phyloP scores from a whole-genome alignment of 2,113 vertebrate genomes.

The Semnopithecus entellus region DNA sequence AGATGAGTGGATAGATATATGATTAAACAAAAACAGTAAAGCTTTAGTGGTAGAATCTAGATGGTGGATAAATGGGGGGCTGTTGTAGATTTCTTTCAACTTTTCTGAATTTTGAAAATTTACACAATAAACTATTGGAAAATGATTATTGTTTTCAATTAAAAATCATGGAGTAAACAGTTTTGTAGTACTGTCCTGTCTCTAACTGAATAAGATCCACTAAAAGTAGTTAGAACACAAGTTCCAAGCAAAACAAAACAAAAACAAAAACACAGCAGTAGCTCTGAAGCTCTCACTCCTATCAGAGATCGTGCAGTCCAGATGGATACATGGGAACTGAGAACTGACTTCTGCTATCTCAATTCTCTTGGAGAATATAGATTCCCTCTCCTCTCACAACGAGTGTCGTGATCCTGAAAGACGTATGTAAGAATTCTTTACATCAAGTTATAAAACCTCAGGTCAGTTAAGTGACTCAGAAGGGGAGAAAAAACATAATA shows the following conservation, averaged over 20 bases:
- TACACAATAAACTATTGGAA: background rate
- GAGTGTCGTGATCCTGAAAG: background rate
- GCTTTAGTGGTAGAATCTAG: background rate
- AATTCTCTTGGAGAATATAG: background rate
- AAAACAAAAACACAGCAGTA: background rate
- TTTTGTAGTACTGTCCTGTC: background rate
- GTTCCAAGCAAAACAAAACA: background rate
- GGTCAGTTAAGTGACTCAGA: background rate
- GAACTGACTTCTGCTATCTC: background rate
- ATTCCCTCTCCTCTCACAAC: background rate
- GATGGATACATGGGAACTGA: background rate
- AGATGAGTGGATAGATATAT: background rate
- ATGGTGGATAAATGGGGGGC: background rate
- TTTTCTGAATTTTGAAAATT: conserved; percentile 15
- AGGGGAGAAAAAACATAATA: background rate
- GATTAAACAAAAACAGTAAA: background rate
- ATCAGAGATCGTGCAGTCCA: background rate
- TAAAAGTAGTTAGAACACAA: background rate
- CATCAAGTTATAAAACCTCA: background rate
- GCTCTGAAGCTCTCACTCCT: background rate
- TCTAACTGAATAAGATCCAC: background rate
- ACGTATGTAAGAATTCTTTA: background rate
- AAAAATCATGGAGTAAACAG: background rate
- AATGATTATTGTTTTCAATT: background rate
- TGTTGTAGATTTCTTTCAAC: background rate